Evolutionary conservation across 23 tunicate species (phyloP), one percentile per base, ranked within the genome.

Genomic region (Botrylloides violaceus): DNA sequence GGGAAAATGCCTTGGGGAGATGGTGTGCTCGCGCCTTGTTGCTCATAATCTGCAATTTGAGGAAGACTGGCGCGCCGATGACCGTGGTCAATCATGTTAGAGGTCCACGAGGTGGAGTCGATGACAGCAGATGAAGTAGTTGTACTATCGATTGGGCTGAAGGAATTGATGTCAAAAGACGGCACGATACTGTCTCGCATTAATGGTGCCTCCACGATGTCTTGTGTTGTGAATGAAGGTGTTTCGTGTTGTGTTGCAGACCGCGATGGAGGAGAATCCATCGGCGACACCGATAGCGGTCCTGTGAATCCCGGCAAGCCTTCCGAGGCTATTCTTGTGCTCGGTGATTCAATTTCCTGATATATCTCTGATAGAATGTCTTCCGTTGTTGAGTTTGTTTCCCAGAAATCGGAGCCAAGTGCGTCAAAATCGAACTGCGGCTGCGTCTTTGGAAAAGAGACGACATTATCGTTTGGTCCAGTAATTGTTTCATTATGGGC

Each of bases 381-480:
- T 63, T 63, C 70, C 33, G 70, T 3, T 63, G 70, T 19, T 9
- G 70, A 33, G 34, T 22, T 33, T 28, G 35, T 31, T 25, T 63
- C 70, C 70, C 70, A 63, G 36, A 19, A 63, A 34, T 63, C 36
- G 33, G 36, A 21, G 32, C 32, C 70, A 33, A 63, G 19, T 34
- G 70, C 35, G 35, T 63, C 53, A 43, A 43, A 43, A 43, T 43
- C 70, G 36, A 63, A 27, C 33, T 28, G 26, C 26, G 33, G 36
- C 33, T 63, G 70, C 32, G 70, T 33, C 70, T 63, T 68, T 39
- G 74, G 74, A 68, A 68, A 68, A 68, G 74, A 68, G 74, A 24
- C 74, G 74, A 68, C 28, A 68, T 68, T 68, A 68, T 22, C 37
- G 74, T 68, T 36, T 37, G 56, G 43, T 25, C 56, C 58, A 28